Conservation (phyloP, 2,113 vertebrate genomes). For the Rattus norvegicus region DNA sequence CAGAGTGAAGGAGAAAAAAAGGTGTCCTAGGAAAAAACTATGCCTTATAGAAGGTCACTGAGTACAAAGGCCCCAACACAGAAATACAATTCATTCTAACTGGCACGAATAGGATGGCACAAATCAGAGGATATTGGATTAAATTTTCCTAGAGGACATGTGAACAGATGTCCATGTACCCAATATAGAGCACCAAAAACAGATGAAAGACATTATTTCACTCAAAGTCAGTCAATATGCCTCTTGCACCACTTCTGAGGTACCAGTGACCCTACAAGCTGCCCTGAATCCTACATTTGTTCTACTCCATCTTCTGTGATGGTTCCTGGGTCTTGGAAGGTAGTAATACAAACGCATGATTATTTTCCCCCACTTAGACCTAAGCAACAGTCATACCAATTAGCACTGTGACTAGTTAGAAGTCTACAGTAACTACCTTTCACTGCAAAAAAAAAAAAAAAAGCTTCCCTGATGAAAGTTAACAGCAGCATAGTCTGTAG, state of each 20-base stretch:
- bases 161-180: background rate
- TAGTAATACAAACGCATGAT: background rate
- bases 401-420: background rate
- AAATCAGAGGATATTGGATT: background rate
- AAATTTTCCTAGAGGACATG: background rate
- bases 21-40: background rate
- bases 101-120: background rate
- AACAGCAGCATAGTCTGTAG: background rate
- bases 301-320: background rate
- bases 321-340: background rate
- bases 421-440: background rate
- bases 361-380: background rate
- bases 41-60: background rate
- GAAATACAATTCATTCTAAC: background rate
- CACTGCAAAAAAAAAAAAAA: background rate
- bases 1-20: background rate
- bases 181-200: background rate
- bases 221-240: background rate
- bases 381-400: background rate
- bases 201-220: background rate
- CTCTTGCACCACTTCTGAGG: background rate
- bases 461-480: background rate
- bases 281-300: background rate
- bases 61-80: background rate
- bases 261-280: background rate